Evolutionary conservation across 2,888 invertebrate species (phyloP), one percentile per base, ranked within the genome.

Genomic region (Orthosia cruda): DNA sequence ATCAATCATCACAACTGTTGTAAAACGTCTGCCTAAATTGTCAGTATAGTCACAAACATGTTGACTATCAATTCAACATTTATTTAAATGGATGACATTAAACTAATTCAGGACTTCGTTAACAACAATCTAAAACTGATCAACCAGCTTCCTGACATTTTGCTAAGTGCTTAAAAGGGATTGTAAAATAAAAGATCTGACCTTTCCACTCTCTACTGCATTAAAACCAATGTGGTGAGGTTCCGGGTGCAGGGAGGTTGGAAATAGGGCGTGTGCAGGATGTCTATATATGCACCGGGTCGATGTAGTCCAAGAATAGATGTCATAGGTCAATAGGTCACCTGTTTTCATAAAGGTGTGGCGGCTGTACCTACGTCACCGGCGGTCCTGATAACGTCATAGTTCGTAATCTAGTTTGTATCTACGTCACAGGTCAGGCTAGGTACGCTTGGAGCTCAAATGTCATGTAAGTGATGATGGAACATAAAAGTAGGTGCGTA

Each of bases 291-390:
- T 58, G 62, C 62, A 59, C 26, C 52, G 15, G 86, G 71, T 83
- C 76, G 82, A 70, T 81, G 23, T 12, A 49, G 26, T 59, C 65
- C 71, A 69, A 54, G 45, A 86, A 77, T 82, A 82, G 62, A 66
- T 64, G 20, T 23, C 67, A 63, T 77, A 77, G 81, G 83, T 82
- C 71, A 82, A 77, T 77, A 77, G 86, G 82, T 82, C 71, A 83
- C 86, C 86, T 82, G 78, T 2, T 74, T 81, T 55, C 26, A 26
- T 49, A 71, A 73, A 74, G 86, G 77, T 77, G 77, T 57, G 83
- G 59, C 58, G 9, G 49, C 18, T 18, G 40, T 65, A 71, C 83
- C 86, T 82, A 71, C 83, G 81, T 82, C 70, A 85, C 70, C 5
- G 18, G 45, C 23, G 32, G n/a, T 20, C 3, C 54, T 50, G 57